phyloP scores from a whole-genome alignment of 2,888 invertebrate genomes.

The Lymantria monacha region DNA sequence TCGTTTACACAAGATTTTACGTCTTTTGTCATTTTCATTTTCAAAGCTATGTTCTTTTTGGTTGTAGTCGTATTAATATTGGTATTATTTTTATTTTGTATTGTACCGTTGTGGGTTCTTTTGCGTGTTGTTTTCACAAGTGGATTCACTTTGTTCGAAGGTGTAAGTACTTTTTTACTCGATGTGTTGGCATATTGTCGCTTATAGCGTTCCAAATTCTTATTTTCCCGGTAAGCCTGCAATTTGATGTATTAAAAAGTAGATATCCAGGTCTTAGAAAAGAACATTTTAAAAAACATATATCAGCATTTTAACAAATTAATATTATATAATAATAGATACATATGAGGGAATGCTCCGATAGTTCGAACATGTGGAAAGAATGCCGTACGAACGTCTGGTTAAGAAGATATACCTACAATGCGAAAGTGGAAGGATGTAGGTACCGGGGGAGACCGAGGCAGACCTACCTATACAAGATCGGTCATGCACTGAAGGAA shows the following conservation, averaged over 20 bases:
- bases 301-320: too few species aligned
- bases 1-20: not conserved
- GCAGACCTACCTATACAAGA: too few species aligned
- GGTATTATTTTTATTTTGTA: not conserved
- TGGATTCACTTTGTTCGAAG: constrained; percentile 46
- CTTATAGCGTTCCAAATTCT: constrained; percentile 39
- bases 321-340: too few species aligned
- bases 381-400: too few species aligned
- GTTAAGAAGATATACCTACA: too few species aligned
- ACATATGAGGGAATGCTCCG: too few species aligned
- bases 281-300: too few species aligned
- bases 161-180: constrained; percentile 45
- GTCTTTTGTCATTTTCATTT: not conserved
- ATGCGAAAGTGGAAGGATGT: too few species aligned
- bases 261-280: too few species aligned
- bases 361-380: too few species aligned
- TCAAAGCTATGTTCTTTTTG: not conserved
- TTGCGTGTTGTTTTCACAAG: constrained; percentile 18
- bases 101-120: constrained; percentile 20
- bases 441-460: too few species aligned
- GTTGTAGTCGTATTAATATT: not conserved
- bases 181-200: constrained; percentile 45
- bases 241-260: not conserved
- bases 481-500: too few species aligned
- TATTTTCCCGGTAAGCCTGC: constrained; percentile 42